phyloP scores from a whole-genome alignment of 2,797 vertebrate species.

The Podarcis siculus region DNA sequence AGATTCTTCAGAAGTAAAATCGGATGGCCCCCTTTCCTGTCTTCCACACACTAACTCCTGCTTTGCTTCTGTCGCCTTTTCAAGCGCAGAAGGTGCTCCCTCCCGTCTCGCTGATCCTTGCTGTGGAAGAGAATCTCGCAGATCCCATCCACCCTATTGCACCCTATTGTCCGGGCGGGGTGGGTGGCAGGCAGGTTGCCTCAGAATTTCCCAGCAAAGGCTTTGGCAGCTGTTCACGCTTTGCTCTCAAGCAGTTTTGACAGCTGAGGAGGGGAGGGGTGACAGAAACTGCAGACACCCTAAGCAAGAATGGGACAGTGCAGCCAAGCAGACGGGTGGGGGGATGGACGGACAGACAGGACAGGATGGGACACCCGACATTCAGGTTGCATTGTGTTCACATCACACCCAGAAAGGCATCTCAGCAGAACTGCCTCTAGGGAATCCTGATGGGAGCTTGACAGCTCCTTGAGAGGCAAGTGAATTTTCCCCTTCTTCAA shows the following conservation, averaged over 20 bases:
- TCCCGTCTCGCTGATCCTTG: neutral
- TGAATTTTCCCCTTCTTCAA: accelerated
- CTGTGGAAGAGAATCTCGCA: neutral
- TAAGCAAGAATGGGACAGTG: neutral
- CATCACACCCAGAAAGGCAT: neutral
- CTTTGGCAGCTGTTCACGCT: constrained; percentile 13
- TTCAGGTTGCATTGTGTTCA: accelerated
- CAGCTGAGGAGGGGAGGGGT: neutral
- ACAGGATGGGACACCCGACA: too few relatives aligned
- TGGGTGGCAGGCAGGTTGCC: neutral
- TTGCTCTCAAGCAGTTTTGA: neutral
- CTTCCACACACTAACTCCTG: neutral
- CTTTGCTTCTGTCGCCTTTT: neutral
- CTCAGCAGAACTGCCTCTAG: neutral
- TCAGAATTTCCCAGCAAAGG: neutral
- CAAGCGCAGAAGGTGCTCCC: too few relatives aligned
- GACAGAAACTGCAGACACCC: neutral
- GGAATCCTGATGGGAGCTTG: neutral
- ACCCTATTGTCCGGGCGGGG: neutral
- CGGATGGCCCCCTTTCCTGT: too few relatives aligned
- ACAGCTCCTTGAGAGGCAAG: neutral
- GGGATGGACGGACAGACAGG: too few relatives aligned
- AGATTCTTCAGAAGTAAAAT: neutral
- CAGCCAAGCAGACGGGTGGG: neutral
- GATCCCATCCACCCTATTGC: neutral